A percentile compares a stretch with the other conserved stretches of the same genome.
Evolutionary conservation across 2,113 vertebrate species (phyloP).

Genomic region (Rhea pennata): DNA sequence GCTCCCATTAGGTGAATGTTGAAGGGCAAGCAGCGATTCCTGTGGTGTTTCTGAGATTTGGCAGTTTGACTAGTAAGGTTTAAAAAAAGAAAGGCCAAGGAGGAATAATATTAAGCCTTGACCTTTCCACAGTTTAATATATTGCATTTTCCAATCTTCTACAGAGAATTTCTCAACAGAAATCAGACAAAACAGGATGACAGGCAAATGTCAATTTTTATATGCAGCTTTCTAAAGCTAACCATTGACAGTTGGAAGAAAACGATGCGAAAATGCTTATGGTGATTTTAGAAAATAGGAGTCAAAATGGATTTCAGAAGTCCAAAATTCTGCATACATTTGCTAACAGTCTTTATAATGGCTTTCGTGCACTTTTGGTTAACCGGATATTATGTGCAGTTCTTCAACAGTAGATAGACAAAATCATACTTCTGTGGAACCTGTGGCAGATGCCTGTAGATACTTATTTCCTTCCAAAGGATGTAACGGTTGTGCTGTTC

Average conservation of each 20-base stretch:
- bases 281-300: neutral
- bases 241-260: too few relatives aligned
- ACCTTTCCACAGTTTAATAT: neutral
- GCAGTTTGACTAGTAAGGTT: neutral
- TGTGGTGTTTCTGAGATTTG: neutral
- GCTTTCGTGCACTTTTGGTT: neutral
- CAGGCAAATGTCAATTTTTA: neutral
- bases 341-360: neutral
- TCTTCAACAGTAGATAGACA: neutral
- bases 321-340: neutral
- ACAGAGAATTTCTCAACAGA: neutral
- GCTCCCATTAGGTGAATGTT: too few relatives aligned
- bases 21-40: neutral
- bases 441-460: neutral
- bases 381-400: neutral
- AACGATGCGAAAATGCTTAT: neutral
- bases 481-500: neutral
- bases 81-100: neutral
- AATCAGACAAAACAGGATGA: neutral
- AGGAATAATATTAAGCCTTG: neutral
- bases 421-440: neutral
- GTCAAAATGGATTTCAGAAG: neutral
- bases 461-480: rapidly evolving
- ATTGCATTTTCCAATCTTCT: neutral
- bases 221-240: neutral